phyloP scores from a whole-genome alignment of 2,113 vertebrate genomes.

The Heteronetta atricapilla region DNA sequence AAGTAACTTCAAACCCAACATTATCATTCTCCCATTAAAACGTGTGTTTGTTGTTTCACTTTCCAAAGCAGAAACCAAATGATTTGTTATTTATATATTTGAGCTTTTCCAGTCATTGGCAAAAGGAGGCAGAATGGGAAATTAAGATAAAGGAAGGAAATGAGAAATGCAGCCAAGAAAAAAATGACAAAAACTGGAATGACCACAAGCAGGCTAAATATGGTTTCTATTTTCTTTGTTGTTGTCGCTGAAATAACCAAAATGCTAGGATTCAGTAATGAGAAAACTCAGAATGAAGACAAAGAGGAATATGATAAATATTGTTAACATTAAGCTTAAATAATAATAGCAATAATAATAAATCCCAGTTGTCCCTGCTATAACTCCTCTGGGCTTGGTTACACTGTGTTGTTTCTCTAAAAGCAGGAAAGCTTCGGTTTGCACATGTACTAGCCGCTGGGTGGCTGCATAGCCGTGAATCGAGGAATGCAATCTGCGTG shows the following conservation, averaged over 20 bases:
- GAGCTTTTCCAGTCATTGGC: neutral
- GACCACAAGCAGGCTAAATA: neutral
- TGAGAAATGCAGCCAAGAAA: neutral
- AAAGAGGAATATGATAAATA: neutral
- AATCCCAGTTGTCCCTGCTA: neutral
- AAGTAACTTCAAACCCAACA: neutral
- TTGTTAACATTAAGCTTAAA: neutral
- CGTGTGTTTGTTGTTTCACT: too few species aligned
- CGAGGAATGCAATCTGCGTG: neutral
- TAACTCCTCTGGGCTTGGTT: neutral
- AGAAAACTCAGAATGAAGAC: neutral
- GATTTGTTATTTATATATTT: neutral
- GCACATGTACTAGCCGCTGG: neutral
- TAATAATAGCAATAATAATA: neutral
- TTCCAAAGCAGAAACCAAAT: neutral
- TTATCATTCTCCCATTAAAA: neutral
- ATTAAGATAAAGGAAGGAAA: neutral
- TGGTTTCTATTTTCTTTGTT: neutral
- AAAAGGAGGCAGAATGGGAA: neutral
- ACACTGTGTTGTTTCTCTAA: neutral
- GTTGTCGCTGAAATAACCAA: neutral
- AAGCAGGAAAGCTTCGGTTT: neutral
- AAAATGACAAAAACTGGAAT: neutral
- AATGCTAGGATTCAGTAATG: neutral
- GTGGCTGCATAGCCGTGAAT: neutral